These are phyloP conservation scores for Mnemiopsis leidyi DNA, from an alignment of 37 sponge, comb jelly and placozoan species.

Conservation along the genomic window DNA sequence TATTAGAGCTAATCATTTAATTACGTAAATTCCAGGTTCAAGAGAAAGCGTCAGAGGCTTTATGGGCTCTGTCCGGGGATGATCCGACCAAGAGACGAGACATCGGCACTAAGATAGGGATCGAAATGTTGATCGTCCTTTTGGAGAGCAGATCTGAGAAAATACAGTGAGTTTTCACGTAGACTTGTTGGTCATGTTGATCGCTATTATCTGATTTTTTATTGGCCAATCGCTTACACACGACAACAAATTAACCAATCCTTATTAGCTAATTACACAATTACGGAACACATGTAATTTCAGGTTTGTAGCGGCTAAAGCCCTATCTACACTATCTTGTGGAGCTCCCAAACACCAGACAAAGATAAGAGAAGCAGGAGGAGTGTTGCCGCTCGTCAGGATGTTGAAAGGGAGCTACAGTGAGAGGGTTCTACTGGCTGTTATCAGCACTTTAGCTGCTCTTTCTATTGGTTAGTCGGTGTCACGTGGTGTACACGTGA, in stretches of 20 bases:
- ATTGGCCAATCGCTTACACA: background rate
- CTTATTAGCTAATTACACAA: background rate
- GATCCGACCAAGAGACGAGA: slow-evolving; percentile 14
- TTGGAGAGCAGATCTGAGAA: slow-evolving; percentile 56
- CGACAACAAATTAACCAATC: background rate
- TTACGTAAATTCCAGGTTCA: slow-evolving; percentile 17
- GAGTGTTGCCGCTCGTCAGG: slow-evolving; percentile 41
- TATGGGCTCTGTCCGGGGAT: slow-evolving; percentile 49
- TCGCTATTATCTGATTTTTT: background rate
- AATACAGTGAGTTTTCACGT: slow-evolving; percentile 17
- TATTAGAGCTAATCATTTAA: background rate
- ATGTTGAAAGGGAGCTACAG: slow-evolving; percentile 42
- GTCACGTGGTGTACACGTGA: too few relatives aligned
- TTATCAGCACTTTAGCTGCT: slow-evolving; percentile 57
- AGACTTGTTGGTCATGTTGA: background rate
- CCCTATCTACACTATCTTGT: slow-evolving; percentile 56
- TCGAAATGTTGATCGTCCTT: slow-evolving; percentile 54
- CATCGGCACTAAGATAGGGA: slow-evolving; percentile 59
- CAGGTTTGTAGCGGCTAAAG: slow-evolving; percentile 56
- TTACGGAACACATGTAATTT: too few relatives aligned
- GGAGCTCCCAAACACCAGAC: slow-evolving; percentile 54
- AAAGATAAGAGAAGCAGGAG: slow-evolving; percentile 50
- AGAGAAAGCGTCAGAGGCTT: slow-evolving; percentile 44
- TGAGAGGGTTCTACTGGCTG: slow-evolving; percentile 50
- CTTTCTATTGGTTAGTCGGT: slow-evolving; percentile 44